Percentiles rank a stretch among this genome's conserved stretches.
Conservation (phyloP, 2,797 vertebrate genomes). For the Poeciliopsis turneri region DNA sequence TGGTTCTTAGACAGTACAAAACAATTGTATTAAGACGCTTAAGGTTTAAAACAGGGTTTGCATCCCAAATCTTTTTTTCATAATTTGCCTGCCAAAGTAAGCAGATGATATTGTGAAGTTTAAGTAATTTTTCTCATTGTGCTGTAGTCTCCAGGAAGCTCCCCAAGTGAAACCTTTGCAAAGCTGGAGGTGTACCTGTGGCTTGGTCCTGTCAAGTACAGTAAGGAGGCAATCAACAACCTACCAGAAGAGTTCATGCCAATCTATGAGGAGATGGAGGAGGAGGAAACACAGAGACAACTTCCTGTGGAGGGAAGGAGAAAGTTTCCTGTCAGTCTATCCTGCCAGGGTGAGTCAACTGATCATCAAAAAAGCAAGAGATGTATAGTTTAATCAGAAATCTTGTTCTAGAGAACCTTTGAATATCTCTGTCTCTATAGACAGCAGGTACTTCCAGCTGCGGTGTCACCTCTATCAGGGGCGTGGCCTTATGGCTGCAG, state of each 20-base stretch:
- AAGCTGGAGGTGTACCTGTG: constrained; percentile 94
- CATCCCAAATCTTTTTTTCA: background rate
- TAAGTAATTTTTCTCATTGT: background rate
- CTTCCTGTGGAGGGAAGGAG: constrained; percentile 50
- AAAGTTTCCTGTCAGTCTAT: constrained; percentile 79
- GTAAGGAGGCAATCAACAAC: constrained; percentile 83
- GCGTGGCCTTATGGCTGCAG: constrained; percentile 88
- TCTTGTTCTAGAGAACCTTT: background rate
- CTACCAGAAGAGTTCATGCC: constrained; percentile 87
- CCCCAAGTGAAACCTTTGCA: constrained; percentile 86
- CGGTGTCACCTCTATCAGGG: constrained; percentile 93
- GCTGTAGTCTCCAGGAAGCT: constrained; percentile 84
- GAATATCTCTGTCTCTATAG: constrained; percentile 53
- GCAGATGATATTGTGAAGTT: background rate
- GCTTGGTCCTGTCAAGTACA: constrained; percentile 89
- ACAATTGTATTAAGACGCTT: background rate
- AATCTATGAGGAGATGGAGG: constrained; percentile 77
- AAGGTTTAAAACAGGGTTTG: background rate
- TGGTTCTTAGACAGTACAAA: background rate
- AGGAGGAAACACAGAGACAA: constrained; percentile 34
- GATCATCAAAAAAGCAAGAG: background rate
- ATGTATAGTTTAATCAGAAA: background rate
- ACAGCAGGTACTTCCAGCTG: constrained; percentile 92
- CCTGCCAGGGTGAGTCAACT: constrained; percentile 84
- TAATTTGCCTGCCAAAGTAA: background rate